Percentiles rank a stretch among this genome's conserved stretches.
Evolutionary conservation across 1,140 invertebrate genomes (phyloP).

Genomic region (Charaxes varanes): DNA sequence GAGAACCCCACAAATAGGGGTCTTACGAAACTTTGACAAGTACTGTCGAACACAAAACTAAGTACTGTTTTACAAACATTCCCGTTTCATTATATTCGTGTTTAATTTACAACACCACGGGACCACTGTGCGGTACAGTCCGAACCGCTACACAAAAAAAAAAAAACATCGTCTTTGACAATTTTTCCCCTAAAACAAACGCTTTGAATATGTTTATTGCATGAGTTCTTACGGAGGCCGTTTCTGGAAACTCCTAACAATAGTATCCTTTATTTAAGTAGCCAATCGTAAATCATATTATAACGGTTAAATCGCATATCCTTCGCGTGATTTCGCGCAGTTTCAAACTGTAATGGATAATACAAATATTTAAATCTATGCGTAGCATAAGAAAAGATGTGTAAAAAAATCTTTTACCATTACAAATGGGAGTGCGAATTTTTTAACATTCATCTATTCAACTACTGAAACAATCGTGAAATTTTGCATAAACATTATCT

Average conservation of each 20-base stretch:
- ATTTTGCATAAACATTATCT: no score
- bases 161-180: conserved; percentile 38
- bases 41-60: no score
- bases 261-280: conserved; percentile 49
- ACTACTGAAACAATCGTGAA: no score
- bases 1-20: no score
- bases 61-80: conserved; percentile 59
- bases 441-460: no score
- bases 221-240: conserved; percentile 50
- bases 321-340: background rate
- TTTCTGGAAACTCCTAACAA: conserved; percentile 47
- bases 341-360: background rate
- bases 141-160: conserved; percentile 33
- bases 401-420: no score
- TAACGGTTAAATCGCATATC: conserved; percentile 17
- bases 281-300: conserved; percentile 38
- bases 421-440: no score
- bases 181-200: conserved; percentile 55
- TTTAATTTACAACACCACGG: conserved; percentile 52
- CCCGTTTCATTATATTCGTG: conserved; percentile 50
- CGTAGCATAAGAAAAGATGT: no score
- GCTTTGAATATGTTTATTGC: conserved; percentile 44
- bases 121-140: conserved; percentile 42
- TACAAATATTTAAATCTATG: no score
- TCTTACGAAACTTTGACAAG: background rate